Base-by-base conservation (phyloP, 1,140 invertebrate genomes). In the Pachypeltis micranthus region DNA sequence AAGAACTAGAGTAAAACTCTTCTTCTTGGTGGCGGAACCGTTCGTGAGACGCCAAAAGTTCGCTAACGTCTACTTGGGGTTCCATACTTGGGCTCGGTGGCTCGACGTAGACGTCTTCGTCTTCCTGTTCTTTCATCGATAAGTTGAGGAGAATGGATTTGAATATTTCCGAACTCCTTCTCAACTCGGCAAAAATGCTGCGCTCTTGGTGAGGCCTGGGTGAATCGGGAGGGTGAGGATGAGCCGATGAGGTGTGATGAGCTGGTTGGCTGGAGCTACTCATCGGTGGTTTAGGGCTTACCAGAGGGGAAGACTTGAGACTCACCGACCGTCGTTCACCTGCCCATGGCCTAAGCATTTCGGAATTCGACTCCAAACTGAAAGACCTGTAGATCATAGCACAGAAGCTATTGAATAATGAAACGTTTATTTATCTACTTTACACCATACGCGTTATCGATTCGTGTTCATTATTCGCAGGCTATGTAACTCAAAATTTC, bases 121-220 rank as follows among this genome's bases (percentile, higher is more conserved):
- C 28, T 19, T 69, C 68, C 24, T 67, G 68, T 39, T 75, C 72
- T 51, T 69, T 68, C 55, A 70, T 72, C 19, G 74, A 74, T 51
- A 77, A 68, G 56, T 75, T 76, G 12, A 76, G 66, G 0, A 77
- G 63, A 47, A 77, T 77, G 51, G 73, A 74, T 29, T 74, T 71
- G 63, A 76, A 75, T 21, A 77, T 74, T 63, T 77, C 75, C 31
- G 73, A 74, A 55, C 74, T 75, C 29, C 74, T 67, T 4, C 75
- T 64, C 44, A 77, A 67, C 62, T 77, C 75, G 16, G 73, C 71
- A 67, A 77, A 74, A 24, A 77, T 73, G 59, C 69, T 69, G 23
- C 69, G 65, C 44, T 72, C 70, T n/a, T 63, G 21, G 63, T 64
- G 58, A 63, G 68, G 27, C 69, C 61, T 55, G 68, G 65, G 68